Base-by-base conservation (phyloP, 1,140 invertebrate species). In the Papilio polytes region DNA sequence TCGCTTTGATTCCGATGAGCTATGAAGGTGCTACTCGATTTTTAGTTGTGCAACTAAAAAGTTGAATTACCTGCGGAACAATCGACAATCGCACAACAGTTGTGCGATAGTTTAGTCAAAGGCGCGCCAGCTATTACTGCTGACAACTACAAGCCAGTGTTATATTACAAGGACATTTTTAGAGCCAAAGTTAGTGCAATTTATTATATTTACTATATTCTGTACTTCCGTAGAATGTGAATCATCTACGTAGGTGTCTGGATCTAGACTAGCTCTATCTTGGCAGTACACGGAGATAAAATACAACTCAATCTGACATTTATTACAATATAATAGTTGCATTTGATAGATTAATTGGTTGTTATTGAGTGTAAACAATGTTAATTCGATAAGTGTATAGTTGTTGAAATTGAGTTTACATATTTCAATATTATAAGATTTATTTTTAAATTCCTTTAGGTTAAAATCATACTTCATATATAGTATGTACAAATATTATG, bases 141-240 rank as follows among this genome's bases (percentile, higher is more conserved):
- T 2, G n/a, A 56, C n/a, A 7, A 7, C 53, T 26, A 26, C 3
- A 20, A 2, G 26, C 63, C 26, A 70, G 66, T 70, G 15, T 36
- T 41, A 41, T 70, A n/a, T 15, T 70, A n/a, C 41, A 73, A 36
- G 31, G 8, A 41, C n/a, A 73, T 31, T 13, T 44, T 44, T 73
- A 26, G 70, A 41, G 26, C 15, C 41, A 73, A 73, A 73, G n/a
- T n/a, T 73, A 1, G 10, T 12, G 41, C 26, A 20, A 73, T 73
- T 73, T 73, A 73, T 41, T 72, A 18, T 72, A 31, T 72, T 73
- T 74, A 36, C 36, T 59, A 44, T 74, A 74, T 31, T 74, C 41
- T 22, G 9, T 26, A 63, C 59, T 63, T 63, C 59, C 59, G 59
- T 63, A 63, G 59, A 63, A 22, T 26, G 20, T 63, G 36, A 74